A percentile compares a stretch with the other conserved stretches of the same genome.
Evolutionary conservation across 2,888 invertebrate genomes (phyloP).

Genomic region (Lithophane leautieri): DNA sequence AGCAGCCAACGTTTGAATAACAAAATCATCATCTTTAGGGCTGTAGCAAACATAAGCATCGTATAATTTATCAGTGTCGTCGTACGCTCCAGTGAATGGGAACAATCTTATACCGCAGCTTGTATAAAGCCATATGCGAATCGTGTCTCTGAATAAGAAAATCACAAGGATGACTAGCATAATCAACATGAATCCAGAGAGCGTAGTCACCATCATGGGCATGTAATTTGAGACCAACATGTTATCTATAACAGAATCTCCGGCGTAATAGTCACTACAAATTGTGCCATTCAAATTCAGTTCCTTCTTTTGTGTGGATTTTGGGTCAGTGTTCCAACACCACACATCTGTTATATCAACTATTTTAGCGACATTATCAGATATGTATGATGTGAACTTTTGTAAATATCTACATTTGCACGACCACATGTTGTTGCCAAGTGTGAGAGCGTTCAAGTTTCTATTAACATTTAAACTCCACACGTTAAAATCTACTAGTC

Average conservation of each 20-base stretch:
- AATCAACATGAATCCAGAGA: constrained; percentile 94
- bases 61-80: constrained; percentile 96
- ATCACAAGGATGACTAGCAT: constrained; percentile 94
- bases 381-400: constrained; percentile 94
- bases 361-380: constrained; percentile 94
- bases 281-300: constrained; percentile 96
- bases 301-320: constrained; percentile 93
- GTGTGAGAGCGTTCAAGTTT: constrained; percentile 92
- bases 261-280: constrained; percentile 96
- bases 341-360: constrained; percentile 94
- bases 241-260: constrained; percentile 94
- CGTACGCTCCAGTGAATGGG: constrained; percentile 92
- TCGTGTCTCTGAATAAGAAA: constrained; percentile 96
- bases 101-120: constrained; percentile 96
- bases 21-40: constrained; percentile 97
- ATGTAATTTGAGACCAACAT: constrained; percentile 96
- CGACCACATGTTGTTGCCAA: constrained; percentile 97
- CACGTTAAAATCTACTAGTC: constrained; percentile 94
- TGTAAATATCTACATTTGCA: constrained; percentile 97
- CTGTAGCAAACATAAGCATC: constrained; percentile 98
- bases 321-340: constrained; percentile 93
- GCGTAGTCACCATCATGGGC: constrained; percentile 94
- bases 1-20: constrained; percentile 95
- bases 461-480: constrained; percentile 93
- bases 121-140: constrained; percentile 96